Evolutionary conservation across 2,113 vertebrate species (phyloP).

Genomic region (Monarcha castaneiventris): DNA sequence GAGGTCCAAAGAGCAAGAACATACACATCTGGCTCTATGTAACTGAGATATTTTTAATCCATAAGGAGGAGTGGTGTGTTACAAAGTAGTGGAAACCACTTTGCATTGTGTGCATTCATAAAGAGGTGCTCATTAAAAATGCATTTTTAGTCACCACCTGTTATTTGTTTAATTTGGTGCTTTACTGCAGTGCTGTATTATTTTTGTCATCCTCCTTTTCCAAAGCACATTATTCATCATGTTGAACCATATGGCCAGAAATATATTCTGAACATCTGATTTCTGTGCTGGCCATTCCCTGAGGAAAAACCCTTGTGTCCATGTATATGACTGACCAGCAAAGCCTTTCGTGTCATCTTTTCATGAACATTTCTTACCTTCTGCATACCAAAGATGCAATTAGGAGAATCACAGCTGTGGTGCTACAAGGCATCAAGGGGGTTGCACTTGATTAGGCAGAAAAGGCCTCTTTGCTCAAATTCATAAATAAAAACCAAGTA

Average conservation of each 20-base stretch:
- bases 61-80: not conserved
- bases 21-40: not conserved
- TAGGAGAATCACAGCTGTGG: conserved; percentile 28
- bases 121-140: conserved; percentile 41
- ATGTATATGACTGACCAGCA: not conserved
- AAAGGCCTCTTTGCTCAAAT: not conserved
- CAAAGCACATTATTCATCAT: conserved; percentile 24
- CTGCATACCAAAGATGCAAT: not conserved
- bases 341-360: conserved; percentile 9
- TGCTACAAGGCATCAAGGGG: not conserved
- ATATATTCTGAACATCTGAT: conserved; percentile 24
- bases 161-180: conserved; percentile 34
- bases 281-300: conserved; percentile 30
- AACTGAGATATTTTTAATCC: not conserved
- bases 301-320: not conserved
- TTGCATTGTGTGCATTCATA: not conserved
- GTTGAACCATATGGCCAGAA: conserved; percentile 37
- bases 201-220: conserved; percentile 13
- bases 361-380: not conserved
- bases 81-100: not conserved
- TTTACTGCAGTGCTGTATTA: not conserved
- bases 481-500: not conserved
- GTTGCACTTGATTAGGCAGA: not conserved
- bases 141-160: conserved; percentile 34
- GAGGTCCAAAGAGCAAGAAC: not conserved